Conservation (phyloP, 2,797 vertebrate genomes). For the Triplophysa bombifrons region DNA sequence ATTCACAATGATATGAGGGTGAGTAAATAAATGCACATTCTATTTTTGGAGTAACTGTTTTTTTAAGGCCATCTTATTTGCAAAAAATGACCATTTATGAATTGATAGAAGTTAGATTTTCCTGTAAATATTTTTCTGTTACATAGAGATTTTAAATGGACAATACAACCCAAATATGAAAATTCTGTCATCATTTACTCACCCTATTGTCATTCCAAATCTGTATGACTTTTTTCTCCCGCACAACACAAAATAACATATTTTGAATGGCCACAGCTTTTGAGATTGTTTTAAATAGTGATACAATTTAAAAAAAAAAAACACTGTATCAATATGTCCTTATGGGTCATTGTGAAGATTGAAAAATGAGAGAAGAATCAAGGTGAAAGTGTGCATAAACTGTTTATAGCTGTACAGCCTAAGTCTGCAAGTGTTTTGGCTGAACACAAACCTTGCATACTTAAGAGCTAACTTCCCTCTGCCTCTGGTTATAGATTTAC, state of each 20-base stretch:
- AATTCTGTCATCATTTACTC: too few relatives aligned
- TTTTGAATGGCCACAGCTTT: background rate
- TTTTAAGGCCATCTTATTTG: background rate
- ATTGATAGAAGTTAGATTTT: too few relatives aligned
- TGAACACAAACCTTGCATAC: background rate
- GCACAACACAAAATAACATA: too few relatives aligned
- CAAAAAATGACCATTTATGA: background rate
- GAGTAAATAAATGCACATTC: too few relatives aligned
- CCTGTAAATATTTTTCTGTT: too few relatives aligned
- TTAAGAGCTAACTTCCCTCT: slow-evolving; percentile 17
- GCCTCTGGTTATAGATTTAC: slow-evolving; percentile 8
- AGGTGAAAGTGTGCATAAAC: slow-evolving; percentile 4
- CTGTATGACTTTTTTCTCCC: too few relatives aligned
- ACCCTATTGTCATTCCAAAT: too few relatives aligned
- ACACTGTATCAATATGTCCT: background rate
- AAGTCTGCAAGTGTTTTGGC: slow-evolving; percentile 22
- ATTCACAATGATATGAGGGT: too few relatives aligned
- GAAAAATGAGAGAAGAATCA: background rate
- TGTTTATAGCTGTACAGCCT: slow-evolving; percentile 1
- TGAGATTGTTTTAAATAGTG: background rate
- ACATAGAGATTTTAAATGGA: too few relatives aligned
- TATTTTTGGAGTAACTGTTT: too few relatives aligned
- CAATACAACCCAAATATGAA: too few relatives aligned
- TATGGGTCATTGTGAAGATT: background rate
- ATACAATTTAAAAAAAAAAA: background rate